These are phyloP conservation scores for Drosophila pseudoobscura DNA, from an alignment of 1,140 invertebrate species.

Conservation along the genomic window DNA sequence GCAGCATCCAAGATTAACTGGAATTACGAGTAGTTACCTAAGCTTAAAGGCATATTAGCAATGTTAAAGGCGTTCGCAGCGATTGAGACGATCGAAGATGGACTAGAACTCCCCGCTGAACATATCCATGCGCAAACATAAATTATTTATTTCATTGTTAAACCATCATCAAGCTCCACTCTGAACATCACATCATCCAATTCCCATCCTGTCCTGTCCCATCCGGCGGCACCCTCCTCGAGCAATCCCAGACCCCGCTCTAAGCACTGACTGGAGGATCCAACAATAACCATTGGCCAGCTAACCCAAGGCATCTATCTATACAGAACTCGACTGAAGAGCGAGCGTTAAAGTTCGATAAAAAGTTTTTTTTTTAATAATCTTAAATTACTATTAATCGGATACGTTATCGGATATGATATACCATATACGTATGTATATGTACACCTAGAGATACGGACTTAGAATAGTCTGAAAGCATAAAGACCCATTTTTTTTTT, in stretches of 20 bases:
- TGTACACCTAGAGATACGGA: conserved; percentile 61
- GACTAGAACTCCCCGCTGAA: conserved; percentile 52
- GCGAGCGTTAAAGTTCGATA: conserved; percentile 80
- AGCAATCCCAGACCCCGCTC: not conserved
- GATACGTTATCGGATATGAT: conserved; percentile 59
- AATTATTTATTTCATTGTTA: conserved; percentile 80
- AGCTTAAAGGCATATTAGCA: conserved; percentile 54
- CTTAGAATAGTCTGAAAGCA: conserved; percentile 67
- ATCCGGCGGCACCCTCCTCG: not conserved
- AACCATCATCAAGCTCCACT: conserved; percentile 48
- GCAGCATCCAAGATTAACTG: conserved; percentile 55
- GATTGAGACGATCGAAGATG: too few species aligned
- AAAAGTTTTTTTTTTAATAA: conserved; percentile 66
- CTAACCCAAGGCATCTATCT: conserved; percentile 55
- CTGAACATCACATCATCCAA: conserved; percentile 9
- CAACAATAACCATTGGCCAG: conserved; percentile 41
- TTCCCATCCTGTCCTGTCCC: conserved; percentile 8
- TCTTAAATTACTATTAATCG: conserved; percentile 64
- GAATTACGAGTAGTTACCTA: conserved; percentile 59
- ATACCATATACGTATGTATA: conserved; percentile 29
- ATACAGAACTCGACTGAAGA: conserved; percentile 73
- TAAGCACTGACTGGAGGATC: too few species aligned
- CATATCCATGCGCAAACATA: conserved; percentile 77
- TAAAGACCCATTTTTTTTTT: conserved; percentile 74
- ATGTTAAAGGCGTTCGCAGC: conserved; percentile 52